Evolutionary conservation across 2,113 vertebrate species (phyloP).

Genomic region (Oceanites oceanicus): DNA sequence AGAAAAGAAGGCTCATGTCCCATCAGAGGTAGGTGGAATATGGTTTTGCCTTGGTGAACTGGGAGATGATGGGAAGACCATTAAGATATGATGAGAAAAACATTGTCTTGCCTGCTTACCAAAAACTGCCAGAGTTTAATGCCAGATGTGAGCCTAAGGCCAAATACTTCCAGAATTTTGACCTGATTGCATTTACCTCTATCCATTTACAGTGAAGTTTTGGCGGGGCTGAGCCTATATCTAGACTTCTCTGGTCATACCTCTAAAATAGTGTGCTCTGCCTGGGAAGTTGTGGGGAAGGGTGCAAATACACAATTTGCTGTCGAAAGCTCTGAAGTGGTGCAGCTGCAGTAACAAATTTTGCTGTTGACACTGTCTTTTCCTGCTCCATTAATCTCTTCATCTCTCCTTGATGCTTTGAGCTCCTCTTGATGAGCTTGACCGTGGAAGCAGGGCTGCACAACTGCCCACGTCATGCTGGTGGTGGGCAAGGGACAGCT

Average conservation of each 20-base stretch:
- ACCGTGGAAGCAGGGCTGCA: not conserved
- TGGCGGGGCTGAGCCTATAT: not conserved
- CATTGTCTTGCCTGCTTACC: not conserved
- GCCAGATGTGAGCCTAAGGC: not conserved
- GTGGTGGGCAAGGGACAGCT: not conserved
- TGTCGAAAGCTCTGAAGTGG: not conserved
- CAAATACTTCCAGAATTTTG: not conserved
- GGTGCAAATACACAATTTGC: not conserved
- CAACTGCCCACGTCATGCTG: fast-evolving
- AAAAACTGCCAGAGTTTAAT: not conserved
- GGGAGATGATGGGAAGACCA: not conserved
- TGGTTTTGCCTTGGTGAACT: not conserved
- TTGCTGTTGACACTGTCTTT: not conserved
- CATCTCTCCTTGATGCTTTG: not conserved
- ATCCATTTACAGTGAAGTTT: not conserved
- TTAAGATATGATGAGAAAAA: not conserved
- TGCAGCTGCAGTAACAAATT: not conserved
- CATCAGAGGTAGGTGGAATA: not conserved
- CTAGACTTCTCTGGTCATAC: not conserved
- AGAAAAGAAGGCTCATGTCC: not conserved
- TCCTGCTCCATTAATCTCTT: not conserved
- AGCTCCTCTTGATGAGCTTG: not conserved
- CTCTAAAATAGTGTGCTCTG: not conserved
- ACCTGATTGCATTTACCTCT: not conserved
- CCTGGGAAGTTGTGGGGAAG: not conserved